phyloP scores from a whole-genome alignment of 2,113 vertebrate genomes.

The Rostratula benghalensis region DNA sequence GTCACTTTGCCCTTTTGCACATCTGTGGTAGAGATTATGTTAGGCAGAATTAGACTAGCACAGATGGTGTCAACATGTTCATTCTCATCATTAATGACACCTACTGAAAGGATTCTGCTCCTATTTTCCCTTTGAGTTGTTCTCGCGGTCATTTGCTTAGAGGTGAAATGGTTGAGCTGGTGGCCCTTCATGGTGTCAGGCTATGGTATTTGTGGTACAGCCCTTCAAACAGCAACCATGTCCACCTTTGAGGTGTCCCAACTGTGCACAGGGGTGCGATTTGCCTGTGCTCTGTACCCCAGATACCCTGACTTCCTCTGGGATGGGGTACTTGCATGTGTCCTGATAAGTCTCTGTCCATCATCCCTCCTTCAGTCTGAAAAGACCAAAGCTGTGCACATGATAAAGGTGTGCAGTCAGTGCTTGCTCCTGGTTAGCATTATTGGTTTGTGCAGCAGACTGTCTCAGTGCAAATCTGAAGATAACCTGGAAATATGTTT shows the following conservation, averaged over 20 bases:
- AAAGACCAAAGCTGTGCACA: background rate
- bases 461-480: background rate
- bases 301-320: background rate
- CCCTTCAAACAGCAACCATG: background rate
- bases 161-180: background rate
- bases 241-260: background rate
- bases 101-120: background rate
- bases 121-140: background rate
- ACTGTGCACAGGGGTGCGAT: accelerated
- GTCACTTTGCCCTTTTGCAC: background rate
- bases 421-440: background rate
- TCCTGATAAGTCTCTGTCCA: background rate
- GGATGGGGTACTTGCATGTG: background rate
- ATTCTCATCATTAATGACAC: background rate
- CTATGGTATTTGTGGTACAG: background rate
- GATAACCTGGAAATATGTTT: background rate
- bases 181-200: background rate
- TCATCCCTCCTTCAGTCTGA: background rate
- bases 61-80: background rate
- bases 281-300: background rate
- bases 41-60: background rate
- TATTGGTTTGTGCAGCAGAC: background rate
- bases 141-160: background rate
- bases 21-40: background rate
- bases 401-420: background rate